These are phyloP conservation scores for Littorina saxatilis DNA, from an alignment of 1,140 invertebrate genomes.

Conservation along the genomic window DNA sequence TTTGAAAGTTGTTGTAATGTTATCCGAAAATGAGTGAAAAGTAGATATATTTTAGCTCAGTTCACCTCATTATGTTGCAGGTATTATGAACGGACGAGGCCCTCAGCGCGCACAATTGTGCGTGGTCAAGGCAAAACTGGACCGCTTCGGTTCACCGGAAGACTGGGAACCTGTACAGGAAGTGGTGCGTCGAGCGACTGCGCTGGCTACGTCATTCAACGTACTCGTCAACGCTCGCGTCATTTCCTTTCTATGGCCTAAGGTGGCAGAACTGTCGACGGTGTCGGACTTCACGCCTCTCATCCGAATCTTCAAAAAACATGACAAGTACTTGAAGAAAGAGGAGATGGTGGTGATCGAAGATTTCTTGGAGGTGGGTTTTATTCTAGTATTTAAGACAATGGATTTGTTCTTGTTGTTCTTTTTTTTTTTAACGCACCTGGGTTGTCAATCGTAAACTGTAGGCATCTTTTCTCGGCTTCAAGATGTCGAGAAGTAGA, in stretches of 20 bases:
- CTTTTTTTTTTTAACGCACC: too few species aligned
- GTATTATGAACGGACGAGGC: slow-evolving; percentile 47
- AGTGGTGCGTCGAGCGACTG: slow-evolving; percentile 4
- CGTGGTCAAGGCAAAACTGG: slow-evolving; percentile 42
- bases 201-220: slow-evolving; percentile 39
- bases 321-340: slow-evolving; percentile 39
- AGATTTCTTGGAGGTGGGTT: slow-evolving; percentile 40
- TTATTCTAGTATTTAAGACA: too few species aligned
- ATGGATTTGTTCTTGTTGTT: too few species aligned
- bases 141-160: background rate
- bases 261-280: slow-evolving; percentile 43
- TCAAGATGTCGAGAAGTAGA: background rate
- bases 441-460: too few species aligned
- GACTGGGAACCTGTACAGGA: slow-evolving; percentile 31
- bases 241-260: slow-evolving; percentile 35
- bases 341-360: slow-evolving; percentile 48
- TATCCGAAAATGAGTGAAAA: too few species aligned
- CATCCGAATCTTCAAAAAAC: slow-evolving; percentile 34
- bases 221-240: background rate
- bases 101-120: slow-evolving; percentile 47
- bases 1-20: too few species aligned
- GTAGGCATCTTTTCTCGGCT: too few species aligned
- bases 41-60: too few species aligned
- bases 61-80: too few species aligned
- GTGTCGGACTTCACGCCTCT: slow-evolving; percentile 45